These are phyloP conservation scores for Forbesichthys agassizii DNA, from an alignment of 2,113 vertebrate genomes.

Conservation along the genomic window DNA sequence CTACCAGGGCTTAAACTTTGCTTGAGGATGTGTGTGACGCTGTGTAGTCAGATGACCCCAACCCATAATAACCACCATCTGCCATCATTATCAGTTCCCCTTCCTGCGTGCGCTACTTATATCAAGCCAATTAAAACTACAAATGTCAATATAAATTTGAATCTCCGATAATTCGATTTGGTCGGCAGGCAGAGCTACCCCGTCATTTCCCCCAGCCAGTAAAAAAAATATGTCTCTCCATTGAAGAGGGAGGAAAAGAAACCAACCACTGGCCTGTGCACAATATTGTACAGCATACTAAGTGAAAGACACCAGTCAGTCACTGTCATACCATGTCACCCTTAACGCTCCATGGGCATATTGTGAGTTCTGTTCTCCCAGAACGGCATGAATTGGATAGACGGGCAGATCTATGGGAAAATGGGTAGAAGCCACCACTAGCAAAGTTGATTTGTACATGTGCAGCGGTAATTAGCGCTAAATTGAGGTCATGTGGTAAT, in stretches of 20 bases:
- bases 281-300: too few species aligned
- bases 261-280: slow-evolving; percentile 13
- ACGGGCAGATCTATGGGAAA: slow-evolving; percentile 10
- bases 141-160: slow-evolving; percentile 63
- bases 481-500: slow-evolving; percentile 76
- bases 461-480: slow-evolving; percentile 71
- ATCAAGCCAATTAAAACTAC: slow-evolving; percentile 56
- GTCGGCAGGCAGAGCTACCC: background rate
- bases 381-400: background rate
- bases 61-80: slow-evolving; percentile 51
- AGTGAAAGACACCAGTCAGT: slow-evolving; percentile 35
- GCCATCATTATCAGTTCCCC: slow-evolving; percentile 63
- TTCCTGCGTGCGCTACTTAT: slow-evolving; percentile 42
- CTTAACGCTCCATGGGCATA: slow-evolving; percentile 6
- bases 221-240: slow-evolving; percentile 21
- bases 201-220: slow-evolving; percentile 28
- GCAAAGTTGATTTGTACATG: slow-evolving; percentile 34
- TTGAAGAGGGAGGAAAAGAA: slow-evolving; percentile 25
- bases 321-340: slow-evolving; percentile 33
- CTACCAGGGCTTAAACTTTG: slow-evolving; percentile 30
- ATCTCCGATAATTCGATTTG: slow-evolving; percentile 39
- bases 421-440: background rate
- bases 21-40: slow-evolving; percentile 18
- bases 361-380: slow-evolving; percentile 2
- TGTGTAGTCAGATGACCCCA: slow-evolving; percentile 55